These are phyloP conservation scores for Zalophus californianus DNA, from an alignment of 2,797 vertebrate species.

Conservation along the genomic window DNA sequence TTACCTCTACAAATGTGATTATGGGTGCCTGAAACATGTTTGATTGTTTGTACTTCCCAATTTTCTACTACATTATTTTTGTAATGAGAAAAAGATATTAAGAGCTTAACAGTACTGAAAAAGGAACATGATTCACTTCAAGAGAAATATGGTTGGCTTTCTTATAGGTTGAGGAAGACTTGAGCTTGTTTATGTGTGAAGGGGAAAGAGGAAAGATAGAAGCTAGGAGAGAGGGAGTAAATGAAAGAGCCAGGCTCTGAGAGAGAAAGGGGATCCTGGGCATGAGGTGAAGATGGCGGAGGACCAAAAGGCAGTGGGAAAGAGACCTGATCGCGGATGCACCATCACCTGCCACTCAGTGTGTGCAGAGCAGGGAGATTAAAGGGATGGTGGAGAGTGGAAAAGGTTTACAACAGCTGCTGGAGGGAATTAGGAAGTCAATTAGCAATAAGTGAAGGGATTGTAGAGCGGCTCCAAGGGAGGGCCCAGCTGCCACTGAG, in stretches of 20 bases:
- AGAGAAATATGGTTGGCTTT: background rate
- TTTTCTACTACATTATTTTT: constrained; percentile 36
- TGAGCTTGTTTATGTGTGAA: background rate
- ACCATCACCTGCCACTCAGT: background rate
- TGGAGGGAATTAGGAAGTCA: constrained; percentile 69
- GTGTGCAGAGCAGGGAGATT: constrained; percentile 8
- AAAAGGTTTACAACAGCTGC: constrained; percentile 62
- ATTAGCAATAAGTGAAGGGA: constrained; percentile 66
- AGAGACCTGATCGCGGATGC: background rate
- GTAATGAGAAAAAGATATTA: background rate
- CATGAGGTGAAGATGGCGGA: background rate
- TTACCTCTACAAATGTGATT: constrained; percentile 26
- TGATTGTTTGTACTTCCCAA: constrained; percentile 14
- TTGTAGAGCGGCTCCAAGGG: background rate
- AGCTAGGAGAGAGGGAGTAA: background rate
- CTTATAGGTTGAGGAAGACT: background rate
- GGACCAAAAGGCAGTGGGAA: background rate
- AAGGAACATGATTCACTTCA: background rate
- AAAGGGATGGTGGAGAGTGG: background rate
- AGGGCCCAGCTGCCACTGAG: constrained; percentile 48
- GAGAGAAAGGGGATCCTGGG: background rate
- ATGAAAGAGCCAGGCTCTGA: background rate
- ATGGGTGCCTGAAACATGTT: constrained; percentile 5
- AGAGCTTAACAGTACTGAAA: background rate
- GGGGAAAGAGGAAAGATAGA: background rate